These are phyloP conservation scores for Cygnus atratus DNA, from an alignment of 2,113 vertebrate genomes.

Conservation along the genomic window DNA sequence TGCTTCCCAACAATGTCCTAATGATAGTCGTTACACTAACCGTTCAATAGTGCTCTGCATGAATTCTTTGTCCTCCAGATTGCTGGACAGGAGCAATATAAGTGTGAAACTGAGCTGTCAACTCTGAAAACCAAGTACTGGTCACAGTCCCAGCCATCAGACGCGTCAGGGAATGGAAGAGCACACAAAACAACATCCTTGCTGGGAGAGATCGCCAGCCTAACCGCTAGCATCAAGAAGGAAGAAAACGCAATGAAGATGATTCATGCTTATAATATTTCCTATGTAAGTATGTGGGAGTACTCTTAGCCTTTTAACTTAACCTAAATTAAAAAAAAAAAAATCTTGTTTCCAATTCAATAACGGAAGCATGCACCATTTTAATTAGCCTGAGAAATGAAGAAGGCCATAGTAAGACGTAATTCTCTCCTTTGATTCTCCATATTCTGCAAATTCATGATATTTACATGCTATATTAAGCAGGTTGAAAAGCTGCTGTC, in stretches of 20 bases:
- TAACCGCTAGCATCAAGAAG: neutral
- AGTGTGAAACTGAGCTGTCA: neutral
- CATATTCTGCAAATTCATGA: neutral
- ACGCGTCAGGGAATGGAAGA: neutral
- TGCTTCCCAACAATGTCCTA: neutral
- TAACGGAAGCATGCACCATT: slow-evolving; percentile 1
- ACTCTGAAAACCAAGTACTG: neutral
- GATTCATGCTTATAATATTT: slow-evolving; percentile 23
- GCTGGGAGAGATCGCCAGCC: neutral
- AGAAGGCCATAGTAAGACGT: neutral
- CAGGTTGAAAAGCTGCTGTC: neutral
- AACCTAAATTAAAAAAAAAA: slow-evolving; percentile 32
- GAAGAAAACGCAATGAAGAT: neutral
- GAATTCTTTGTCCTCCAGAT: neutral
- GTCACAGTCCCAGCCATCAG: neutral
- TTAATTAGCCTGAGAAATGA: slow-evolving; percentile 14
- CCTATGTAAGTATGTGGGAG: slow-evolving; percentile 15
- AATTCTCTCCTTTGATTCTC: neutral
- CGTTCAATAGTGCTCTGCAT: neutral
- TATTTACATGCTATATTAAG: slow-evolving; percentile 11
- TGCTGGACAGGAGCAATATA: neutral
- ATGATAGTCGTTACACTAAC: neutral
- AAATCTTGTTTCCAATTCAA: slow-evolving; percentile 19
- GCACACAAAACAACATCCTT: neutral
- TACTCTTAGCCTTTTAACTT: slow-evolving; percentile 30